Percentiles rank a stretch among this genome's conserved stretches.
phyloP scores from a whole-genome alignment of 2,888 invertebrate species.

The Unio pictorum region DNA sequence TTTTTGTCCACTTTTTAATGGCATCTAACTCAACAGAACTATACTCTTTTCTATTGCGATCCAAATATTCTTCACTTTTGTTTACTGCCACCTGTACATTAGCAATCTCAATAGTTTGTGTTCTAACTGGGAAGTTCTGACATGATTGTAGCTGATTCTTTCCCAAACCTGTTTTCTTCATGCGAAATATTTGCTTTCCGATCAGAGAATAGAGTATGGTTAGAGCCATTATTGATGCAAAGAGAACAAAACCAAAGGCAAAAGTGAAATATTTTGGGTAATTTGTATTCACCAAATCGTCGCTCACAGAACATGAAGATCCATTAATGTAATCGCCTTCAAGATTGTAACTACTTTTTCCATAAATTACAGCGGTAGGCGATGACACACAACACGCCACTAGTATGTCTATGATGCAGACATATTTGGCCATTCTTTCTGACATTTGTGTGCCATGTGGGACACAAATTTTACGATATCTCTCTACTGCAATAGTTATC shows the following conservation, averaged over 20 bases:
- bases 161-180: background rate
- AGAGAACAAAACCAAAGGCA: conserved; percentile 6
- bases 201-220: conserved; percentile 14
- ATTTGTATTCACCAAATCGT: conserved; percentile 7
- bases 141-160: too few species aligned
- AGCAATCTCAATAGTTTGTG: too few species aligned
- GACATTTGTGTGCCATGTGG: background rate
- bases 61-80: too few species aligned
- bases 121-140: too few species aligned
- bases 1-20: too few species aligned
- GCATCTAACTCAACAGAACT: too few species aligned
- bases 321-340: conserved; percentile 5
- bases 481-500: too few species aligned
- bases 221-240: conserved; percentile 7
- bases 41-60: too few species aligned
- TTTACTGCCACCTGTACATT: too few species aligned
- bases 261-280: conserved; percentile 9
- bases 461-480: too few species aligned
- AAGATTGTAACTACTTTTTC: background rate
- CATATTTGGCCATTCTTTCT: background rate
- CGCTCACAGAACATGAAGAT: conserved; percentile 7
- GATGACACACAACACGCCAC: conserved; percentile 10
- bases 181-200: conserved; percentile 5
- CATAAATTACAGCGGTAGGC: conserved; percentile 18
- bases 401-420: conserved; percentile 8